Base-by-base conservation (phyloP, 1,140 invertebrate genomes). In the Teleogryllus occipitalis region DNA sequence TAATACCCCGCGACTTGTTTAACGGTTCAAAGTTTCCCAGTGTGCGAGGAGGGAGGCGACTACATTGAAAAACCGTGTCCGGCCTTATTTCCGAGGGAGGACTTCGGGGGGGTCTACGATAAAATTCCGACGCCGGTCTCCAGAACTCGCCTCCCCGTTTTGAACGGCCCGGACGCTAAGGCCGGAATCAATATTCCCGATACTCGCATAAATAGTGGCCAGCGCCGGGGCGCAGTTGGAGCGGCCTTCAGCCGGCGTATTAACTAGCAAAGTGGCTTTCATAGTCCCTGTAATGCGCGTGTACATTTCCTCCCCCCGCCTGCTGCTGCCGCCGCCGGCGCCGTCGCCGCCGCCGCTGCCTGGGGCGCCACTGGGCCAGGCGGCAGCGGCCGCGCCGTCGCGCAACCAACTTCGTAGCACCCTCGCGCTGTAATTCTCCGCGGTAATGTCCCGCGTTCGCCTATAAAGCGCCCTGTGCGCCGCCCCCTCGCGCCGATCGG, bases 221-320 rank as follows among this genome's bases (percentile, higher is more conserved):
- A 7, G 10, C 10, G 10, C 0, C 10, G 54, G 54, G 54, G 0
- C 54, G 18, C 54, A 65, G 54, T 65, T 65, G 54, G 10, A 14
- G 54, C 10, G 18, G 54, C 54, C 54, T 65, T 65, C 18, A 18
- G 54, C 54, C 54, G 18, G 54, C 54, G 54, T 65, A 65, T 65
- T 65, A 65, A 65, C 54, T 65, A 18, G 54, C 54, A 65, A 65
- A 65, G 54, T 65, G 54, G 54, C 54, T 65, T 65, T 65, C 54
- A 65, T 65, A 65, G 54, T 18, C 18, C 54, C 10, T 14, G 54
- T 65, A 65, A 14, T 65, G 18, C 54, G 10, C 54, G 54, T 65
- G 54, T 14, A 65, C 18, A 14, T 65, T 65, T 18, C 54, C 10
- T 65, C 18, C 18, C 15, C 49, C 8, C 8, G 15, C 15, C 8